phyloP scores from a whole-genome alignment of 2,888 invertebrate species.

The Tridacna crocea region DNA sequence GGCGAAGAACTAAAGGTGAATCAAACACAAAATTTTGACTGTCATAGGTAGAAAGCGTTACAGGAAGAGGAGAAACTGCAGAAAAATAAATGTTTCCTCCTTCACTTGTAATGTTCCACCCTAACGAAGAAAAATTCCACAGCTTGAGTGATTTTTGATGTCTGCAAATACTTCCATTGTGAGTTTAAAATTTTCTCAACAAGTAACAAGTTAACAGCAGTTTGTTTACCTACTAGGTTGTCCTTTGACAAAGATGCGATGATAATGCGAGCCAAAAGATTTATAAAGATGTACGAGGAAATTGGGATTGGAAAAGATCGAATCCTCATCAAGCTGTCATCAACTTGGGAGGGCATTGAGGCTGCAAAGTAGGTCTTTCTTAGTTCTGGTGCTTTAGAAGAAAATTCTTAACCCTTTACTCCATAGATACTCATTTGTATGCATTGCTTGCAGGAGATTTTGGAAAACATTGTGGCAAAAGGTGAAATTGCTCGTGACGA shows the following conservation, averaged over 20 bases:
- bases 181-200: too few relatives aligned
- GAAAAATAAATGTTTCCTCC: background rate
- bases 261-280: conserved; percentile 93
- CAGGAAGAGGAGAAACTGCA: background rate
- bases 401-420: background rate
- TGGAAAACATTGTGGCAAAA: too few relatives aligned
- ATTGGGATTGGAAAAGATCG: conserved; percentile 95
- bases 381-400: background rate
- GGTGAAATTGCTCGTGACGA: too few relatives aligned
- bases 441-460: too few relatives aligned
- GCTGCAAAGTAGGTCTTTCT: conserved; percentile 92
- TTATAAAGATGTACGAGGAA: conserved; percentile 95
- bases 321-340: conserved; percentile 97
- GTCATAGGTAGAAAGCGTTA: background rate
- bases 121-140: too few relatives aligned
- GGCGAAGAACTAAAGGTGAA: too few relatives aligned
- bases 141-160: too few relatives aligned
- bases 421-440: too few relatives aligned
- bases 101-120: background rate
- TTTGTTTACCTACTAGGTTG: conserved; percentile 86
- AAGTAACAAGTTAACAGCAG: too few relatives aligned
- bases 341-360: conserved; percentile 99
- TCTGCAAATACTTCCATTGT: too few relatives aligned
- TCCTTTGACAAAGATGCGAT: conserved; percentile 97
- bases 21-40: too few relatives aligned